phyloP scores from a whole-genome alignment of 2,113 vertebrate genomes.

The Isichthys henryi region DNA sequence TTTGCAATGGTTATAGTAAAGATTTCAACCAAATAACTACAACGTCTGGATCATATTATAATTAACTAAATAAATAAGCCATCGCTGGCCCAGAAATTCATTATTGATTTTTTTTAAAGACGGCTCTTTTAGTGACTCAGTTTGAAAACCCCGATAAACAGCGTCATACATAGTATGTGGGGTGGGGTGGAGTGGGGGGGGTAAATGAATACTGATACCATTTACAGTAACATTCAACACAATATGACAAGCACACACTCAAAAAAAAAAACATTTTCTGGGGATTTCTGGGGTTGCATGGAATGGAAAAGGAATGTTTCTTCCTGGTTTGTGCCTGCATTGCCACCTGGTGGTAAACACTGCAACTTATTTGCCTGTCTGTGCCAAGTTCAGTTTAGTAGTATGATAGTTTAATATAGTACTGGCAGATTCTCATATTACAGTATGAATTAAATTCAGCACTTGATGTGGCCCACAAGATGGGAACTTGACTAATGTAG shows the following conservation, averaged over 20 bases:
- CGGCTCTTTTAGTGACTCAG: background rate
- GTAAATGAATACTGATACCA: background rate
- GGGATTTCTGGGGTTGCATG: background rate
- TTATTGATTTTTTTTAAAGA: background rate
- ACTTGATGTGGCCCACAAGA: background rate
- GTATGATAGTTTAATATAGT: background rate
- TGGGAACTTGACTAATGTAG: background rate
- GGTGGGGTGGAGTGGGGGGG: background rate
- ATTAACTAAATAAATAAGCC: background rate
- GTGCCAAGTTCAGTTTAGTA: background rate
- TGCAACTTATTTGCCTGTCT: background rate
- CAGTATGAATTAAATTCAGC: background rate
- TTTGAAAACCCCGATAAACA: background rate
- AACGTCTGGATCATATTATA: background rate
- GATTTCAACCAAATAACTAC: background rate
- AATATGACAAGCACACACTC: background rate
- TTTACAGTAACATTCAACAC: background rate
- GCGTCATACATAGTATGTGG: background rate
- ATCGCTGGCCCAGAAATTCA: background rate
- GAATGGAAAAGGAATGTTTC: background rate
- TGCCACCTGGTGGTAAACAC: constrained; percentile 7
- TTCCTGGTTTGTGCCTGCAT: background rate
- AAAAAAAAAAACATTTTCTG: background rate
- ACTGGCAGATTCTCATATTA: background rate
- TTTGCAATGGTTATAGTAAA: background rate